Base-by-base conservation (phyloP, 1,140 invertebrate species). In the Leptinotarsa defecta region DNA sequence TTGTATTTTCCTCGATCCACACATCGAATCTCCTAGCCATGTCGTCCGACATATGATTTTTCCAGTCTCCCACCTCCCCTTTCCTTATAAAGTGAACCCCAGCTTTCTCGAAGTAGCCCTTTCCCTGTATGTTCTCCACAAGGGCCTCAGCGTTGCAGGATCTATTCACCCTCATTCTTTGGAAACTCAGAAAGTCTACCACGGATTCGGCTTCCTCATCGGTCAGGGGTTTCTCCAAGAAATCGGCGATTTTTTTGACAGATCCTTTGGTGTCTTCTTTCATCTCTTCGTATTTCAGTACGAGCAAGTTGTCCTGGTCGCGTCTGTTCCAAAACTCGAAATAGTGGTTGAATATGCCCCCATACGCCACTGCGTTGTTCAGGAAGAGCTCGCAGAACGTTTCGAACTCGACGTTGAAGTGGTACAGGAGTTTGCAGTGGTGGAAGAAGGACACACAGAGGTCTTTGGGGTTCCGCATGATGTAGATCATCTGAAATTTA, bases 381-480 rank as follows among this genome's bases (percentile, higher is more conserved):
- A 96, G 81, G 83, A 96, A 95, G 3, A 94, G 83, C 64, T 95
- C 90, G 57, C 92, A 92, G 84, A 96, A 96, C 13, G 94, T 91
- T n/a, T 94, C 91, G 80, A 97, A 94, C 2, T 89, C 88, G 0
- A 91, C 91, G 73, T 91, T 91, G 0, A 94, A 85, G 11, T 90
- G 88, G 77, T 94, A 91, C 17, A 95, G 87, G n/a, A 92, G 79
- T 78, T 87, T 89, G 78, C 91, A 92, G 82, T 97, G 96, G 84
- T 98, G 92, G 83, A 94, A 98, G 83, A 94, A 97, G 0, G 96
- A 98, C 0, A 98, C 95, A 65, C 94, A 94, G 75, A 94, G 91
- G 83, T 99, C 97, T 86, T 98, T 98, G 2, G 97, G 96, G 87
- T 98, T 97, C 67, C 97, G 89, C 0, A 94, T 90, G 1, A 96